Base-by-base conservation (phyloP, 2,113 vertebrate species). In the Anseranas semipalmata region DNA sequence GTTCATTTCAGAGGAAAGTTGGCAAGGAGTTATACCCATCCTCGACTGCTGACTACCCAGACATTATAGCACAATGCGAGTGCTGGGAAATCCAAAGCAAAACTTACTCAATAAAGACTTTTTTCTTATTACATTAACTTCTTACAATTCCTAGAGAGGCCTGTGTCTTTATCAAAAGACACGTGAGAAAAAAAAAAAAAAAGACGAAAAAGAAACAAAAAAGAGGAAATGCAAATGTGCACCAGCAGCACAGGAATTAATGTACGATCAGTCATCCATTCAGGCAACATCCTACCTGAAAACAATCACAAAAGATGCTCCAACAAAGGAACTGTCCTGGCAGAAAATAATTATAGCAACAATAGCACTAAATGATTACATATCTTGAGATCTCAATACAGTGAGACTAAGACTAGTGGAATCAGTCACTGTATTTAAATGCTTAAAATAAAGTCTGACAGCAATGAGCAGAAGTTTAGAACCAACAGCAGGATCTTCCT, bases 261-360 rank as follows among this genome's bases (percentile, higher is more conserved):
- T 5, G 20, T 65, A 85, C 87, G 86, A 20, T 28, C 48, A 71
- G 46, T 30, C 60, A 89, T 81, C 35, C 8, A 89, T 84, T 71
- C 17, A 78, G 11, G 56, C 39, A 68, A 74, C 43, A 60, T 75
- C 43, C 35, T 60, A 91, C 58, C 45, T 82, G 74, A 82, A 78
- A 82, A 39, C 32, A 89, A 93, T 19, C 24, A 27, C 77, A 91
- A 87, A 58, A 91, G 80, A 94, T 60, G 80, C 76, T 89, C n/a
- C 46, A 56, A 46, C 32, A 81, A 83, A 72, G 53, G 56, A 91
- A 75, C 35, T 65, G 43, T 82, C 87, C 80, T 45, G 70, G 60
- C 81, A 93, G 62, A 74, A 96, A 93, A 60, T 48, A 87, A 72
- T 63, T 55, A 82, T 0, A 79, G n/a, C 52, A 89, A 43, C 65